A percentile compares a stretch with the other conserved stretches of the same genome.
These are phyloP conservation scores for Xylota segnis DNA, from an alignment of 2,888 invertebrate species.

Conservation along the genomic window DNA sequence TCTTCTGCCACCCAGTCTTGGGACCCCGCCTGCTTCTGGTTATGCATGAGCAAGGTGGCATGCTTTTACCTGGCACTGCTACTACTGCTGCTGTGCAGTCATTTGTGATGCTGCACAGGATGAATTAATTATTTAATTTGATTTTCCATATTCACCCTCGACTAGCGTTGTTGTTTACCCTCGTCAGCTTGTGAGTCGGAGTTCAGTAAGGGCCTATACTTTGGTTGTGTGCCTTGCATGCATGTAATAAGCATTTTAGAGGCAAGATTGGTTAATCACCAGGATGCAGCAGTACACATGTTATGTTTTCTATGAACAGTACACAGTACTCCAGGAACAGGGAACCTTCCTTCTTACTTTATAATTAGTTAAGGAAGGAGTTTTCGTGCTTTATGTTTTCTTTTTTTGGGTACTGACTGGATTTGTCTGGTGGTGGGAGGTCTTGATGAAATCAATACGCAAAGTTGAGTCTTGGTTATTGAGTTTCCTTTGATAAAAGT, in stretches of 20 bases:
- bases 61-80: constrained; percentile 7
- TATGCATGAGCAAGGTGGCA: constrained; percentile 17
- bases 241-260: constrained; percentile 53
- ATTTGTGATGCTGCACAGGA: constrained; percentile 60
- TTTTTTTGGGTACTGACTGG: not conserved
- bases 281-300: constrained; percentile 45
- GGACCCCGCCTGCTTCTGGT: not conserved
- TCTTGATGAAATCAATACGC: not conserved
- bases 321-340: not conserved
- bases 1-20: not conserved
- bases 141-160: constrained; percentile 58
- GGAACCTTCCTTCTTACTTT: constrained; percentile 9
- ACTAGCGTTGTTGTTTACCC: constrained; percentile 40
- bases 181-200: constrained; percentile 17
- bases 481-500: not conserved
- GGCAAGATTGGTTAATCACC: constrained; percentile 67
- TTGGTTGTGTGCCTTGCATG: constrained; percentile 35
- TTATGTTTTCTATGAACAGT: constrained; percentile 6
- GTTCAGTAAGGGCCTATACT: not conserved
- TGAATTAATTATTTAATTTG: constrained; percentile 76
- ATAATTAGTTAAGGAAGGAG: constrained; percentile 44
- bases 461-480: not conserved
- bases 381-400: constrained; percentile 11
- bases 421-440: not conserved
- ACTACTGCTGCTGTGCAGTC: constrained; percentile 29